Conservation (phyloP, 2,113 vertebrate genomes). For the Loxodonta africana region DNA sequence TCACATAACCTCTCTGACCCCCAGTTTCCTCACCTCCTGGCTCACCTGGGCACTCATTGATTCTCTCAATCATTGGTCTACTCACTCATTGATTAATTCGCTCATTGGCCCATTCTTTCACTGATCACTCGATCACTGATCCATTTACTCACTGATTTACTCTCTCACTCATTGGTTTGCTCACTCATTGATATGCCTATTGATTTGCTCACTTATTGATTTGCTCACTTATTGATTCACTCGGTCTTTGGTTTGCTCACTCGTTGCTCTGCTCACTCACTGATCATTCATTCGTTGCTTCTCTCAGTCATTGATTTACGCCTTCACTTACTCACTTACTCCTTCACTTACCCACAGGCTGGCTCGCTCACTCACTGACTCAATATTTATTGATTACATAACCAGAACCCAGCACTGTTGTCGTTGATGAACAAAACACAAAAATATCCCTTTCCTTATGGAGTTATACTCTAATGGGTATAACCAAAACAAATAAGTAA, state of each 20-base stretch:
- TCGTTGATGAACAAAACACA: not conserved
- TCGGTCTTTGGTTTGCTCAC: not conserved
- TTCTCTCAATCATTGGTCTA: too few species aligned
- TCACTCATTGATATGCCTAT: not conserved
- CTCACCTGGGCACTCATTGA: not conserved
- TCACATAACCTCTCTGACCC: not conserved
- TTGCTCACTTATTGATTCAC: not conserved
- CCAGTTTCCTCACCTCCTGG: not conserved
- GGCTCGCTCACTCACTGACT: not conserved
- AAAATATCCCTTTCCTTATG: not conserved
- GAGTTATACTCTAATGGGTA: not conserved
- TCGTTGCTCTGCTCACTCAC: not conserved
- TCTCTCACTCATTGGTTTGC: too few species aligned
- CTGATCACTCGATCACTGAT: too few species aligned
- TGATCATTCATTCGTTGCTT: not conserved
- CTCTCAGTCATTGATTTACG: not conserved
- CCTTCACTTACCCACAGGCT: not conserved
- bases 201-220: not conserved
- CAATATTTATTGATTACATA: fast-evolving
- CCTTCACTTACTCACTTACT: too few species aligned
- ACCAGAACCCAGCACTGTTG: not conserved
- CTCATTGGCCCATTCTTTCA: too few species aligned
- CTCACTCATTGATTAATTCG: too few species aligned
- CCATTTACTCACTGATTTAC: too few species aligned
- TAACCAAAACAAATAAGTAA: not conserved